Evolutionary conservation across 2,888 invertebrate genomes (phyloP).

Genomic region (Diaphora mendica): DNA sequence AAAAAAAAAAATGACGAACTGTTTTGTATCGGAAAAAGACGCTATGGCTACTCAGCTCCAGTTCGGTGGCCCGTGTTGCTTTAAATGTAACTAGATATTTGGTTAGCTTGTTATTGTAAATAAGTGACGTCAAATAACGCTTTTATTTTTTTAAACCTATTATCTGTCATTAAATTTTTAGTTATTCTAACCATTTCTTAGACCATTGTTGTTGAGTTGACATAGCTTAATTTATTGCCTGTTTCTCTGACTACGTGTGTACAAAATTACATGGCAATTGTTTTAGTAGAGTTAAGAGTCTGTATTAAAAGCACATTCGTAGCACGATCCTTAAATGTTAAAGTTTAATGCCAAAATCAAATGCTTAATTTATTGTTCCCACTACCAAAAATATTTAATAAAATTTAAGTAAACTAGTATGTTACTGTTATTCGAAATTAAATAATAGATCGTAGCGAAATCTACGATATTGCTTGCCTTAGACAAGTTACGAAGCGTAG

Average conservation of each 20-base stretch:
- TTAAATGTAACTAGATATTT: too few species aligned
- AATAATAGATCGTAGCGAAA: not conserved
- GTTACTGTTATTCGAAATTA: not conserved
- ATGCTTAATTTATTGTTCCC: too few species aligned
- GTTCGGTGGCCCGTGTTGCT: too few species aligned
- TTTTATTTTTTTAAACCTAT: not conserved
- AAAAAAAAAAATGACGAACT: too few species aligned
- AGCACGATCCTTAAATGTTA: not conserved
- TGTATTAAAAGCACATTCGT: not conserved
- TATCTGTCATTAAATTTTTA: not conserved
- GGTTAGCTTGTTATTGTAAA: too few species aligned
- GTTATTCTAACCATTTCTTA: not conserved
- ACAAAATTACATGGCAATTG: too few species aligned
- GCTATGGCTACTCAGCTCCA: too few species aligned
- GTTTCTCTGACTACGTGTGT: too few species aligned
- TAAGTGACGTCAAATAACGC: not conserved
- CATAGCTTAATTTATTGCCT: too few species aligned
- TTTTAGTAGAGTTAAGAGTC: too few species aligned
- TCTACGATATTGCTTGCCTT: not conserved
- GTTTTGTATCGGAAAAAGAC: too few species aligned
- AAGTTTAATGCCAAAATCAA: not conserved
- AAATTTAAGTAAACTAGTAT: not conserved
- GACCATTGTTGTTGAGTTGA: not conserved
- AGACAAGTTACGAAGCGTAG: conserved; percentile 40
- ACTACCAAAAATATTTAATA: not conserved